Conservation (phyloP, 2,888 invertebrate species). For the Tillus elongatus region DNA sequence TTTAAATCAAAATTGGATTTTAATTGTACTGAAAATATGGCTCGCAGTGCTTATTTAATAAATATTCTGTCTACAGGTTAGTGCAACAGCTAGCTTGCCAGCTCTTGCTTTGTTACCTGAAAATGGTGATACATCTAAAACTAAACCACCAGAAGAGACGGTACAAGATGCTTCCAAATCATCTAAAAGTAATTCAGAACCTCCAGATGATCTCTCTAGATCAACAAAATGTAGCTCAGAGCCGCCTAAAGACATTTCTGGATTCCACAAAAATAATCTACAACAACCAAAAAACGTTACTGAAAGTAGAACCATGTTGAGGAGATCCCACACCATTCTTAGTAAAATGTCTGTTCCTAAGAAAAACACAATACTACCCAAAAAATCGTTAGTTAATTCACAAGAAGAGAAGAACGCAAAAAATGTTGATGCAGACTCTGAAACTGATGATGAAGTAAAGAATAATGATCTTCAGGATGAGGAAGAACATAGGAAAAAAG, state of each 20-base stretch:
- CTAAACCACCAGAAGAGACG: conserved; percentile 34
- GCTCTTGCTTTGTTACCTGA: conserved; percentile 51
- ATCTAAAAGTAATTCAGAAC: too few relatives aligned
- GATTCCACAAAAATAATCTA: too few relatives aligned
- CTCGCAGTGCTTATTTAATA: too few relatives aligned
- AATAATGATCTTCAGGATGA: conserved; percentile 44
- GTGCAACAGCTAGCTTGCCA: conserved; percentile 73
- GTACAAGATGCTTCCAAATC: too few relatives aligned
- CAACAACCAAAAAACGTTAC: too few relatives aligned
- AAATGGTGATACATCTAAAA: conserved; percentile 22
- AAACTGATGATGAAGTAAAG: conserved; percentile 47
- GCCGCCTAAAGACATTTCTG: too few relatives aligned
- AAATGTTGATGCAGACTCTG: conserved; percentile 53
- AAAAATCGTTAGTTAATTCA: conserved; percentile 27
- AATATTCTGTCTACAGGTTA: conserved; percentile 46
- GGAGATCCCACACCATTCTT: conserved; percentile 37
- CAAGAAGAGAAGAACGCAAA: conserved; percentile 28
- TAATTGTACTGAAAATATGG: too few relatives aligned
- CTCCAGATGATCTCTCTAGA: too few relatives aligned
- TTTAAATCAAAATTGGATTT: too few relatives aligned
- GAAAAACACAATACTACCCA: conserved; percentile 22
- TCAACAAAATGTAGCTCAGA: too few relatives aligned
- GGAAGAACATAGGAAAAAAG: conserved; percentile 61
- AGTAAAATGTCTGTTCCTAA: conserved; percentile 29
- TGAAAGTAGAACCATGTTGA: conserved; percentile 23